Evolutionary conservation across 1,140 invertebrate species (phyloP).

Genomic region (Macrobrachium nipponense): DNA sequence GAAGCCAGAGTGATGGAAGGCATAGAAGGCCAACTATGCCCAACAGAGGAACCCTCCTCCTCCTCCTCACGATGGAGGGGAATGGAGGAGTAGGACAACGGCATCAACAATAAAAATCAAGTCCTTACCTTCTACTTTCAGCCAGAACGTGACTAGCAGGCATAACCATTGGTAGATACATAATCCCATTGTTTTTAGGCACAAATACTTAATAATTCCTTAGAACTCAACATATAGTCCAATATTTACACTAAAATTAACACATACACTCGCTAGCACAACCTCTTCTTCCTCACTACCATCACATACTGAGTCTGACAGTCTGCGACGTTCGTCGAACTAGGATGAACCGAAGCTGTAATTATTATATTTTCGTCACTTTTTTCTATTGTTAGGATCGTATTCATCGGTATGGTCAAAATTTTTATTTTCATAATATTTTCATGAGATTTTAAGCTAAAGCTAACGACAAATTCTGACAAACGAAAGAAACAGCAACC

Average conservation of each 20-base stretch:
- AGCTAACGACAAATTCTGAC: no score
- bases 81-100: background rate
- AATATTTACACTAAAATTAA: conserved; percentile 61
- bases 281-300: conserved; percentile 56
- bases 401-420: background rate
- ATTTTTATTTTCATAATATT: background rate
- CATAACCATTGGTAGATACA: conserved; percentile 55
- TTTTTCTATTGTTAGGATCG: background rate
- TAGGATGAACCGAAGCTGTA: conserved; percentile 29
- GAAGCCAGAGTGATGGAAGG: background rate
- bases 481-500: no score
- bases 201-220: conserved; percentile 56
- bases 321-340: conserved; percentile 22
- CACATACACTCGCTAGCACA: conserved; percentile 43
- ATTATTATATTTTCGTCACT: background rate
- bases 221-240: conserved; percentile 63
- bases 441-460: no score
- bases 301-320: conserved; percentile 54
- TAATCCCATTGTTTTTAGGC: conserved; percentile 64
- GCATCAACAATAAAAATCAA: background rate
- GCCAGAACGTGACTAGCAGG: conserved; percentile 58
- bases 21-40: background rate
- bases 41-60: no score
- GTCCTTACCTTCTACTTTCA: conserved; percentile 54
- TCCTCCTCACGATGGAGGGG: no score